Percentiles rank a stretch among this genome's conserved stretches.
These are phyloP conservation scores for Carassius carassius DNA, from an alignment of 2,113 vertebrate species.

Conservation along the genomic window DNA sequence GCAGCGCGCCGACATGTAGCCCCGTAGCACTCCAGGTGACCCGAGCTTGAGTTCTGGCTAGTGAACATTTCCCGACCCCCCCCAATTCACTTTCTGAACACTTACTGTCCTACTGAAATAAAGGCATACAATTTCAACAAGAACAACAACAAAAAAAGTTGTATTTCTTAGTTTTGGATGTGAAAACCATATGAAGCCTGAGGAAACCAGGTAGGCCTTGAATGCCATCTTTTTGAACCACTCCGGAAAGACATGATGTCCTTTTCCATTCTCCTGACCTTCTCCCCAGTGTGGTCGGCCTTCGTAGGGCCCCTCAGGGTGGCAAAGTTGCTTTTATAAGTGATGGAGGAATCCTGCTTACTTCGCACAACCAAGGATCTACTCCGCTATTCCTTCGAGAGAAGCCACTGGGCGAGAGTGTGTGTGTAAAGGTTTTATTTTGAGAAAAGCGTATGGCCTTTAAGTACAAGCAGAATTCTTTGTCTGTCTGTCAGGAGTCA, in stretches of 20 bases:
- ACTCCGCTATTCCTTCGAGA: slow-evolving; percentile 34
- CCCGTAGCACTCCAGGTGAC: too few species aligned
- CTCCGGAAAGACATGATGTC: slow-evolving; percentile 64
- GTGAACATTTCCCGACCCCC: too few species aligned
- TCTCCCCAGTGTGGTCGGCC: background rate
- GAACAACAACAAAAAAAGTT: too few species aligned
- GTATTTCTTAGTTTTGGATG: too few species aligned
- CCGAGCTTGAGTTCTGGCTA: too few species aligned
- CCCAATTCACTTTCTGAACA: too few species aligned
- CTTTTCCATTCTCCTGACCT: slow-evolving; percentile 63
- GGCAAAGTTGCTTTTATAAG: slow-evolving; percentile 23
- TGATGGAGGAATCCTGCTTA: slow-evolving; percentile 20
- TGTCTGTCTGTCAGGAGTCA: slow-evolving; percentile 52
- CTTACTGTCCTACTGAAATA: too few species aligned
- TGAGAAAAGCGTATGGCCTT: slow-evolving; percentile 60
- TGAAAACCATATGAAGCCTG: background rate
- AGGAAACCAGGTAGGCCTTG: slow-evolving; percentile 37
- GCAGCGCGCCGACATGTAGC: too few species aligned
- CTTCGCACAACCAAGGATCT: slow-evolving; percentile 22
- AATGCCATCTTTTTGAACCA: slow-evolving; percentile 38
- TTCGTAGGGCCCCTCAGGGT: background rate
- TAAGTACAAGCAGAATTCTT: slow-evolving; percentile 56
- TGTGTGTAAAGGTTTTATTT: slow-evolving; percentile 46
- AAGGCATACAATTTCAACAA: too few species aligned
- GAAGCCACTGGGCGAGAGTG: slow-evolving; percentile 45